A percentile compares a stretch with the other conserved stretches of the same genome.
Conservation (phyloP, 2,113 vertebrate genomes). For the Hippopotamus amphibius region DNA sequence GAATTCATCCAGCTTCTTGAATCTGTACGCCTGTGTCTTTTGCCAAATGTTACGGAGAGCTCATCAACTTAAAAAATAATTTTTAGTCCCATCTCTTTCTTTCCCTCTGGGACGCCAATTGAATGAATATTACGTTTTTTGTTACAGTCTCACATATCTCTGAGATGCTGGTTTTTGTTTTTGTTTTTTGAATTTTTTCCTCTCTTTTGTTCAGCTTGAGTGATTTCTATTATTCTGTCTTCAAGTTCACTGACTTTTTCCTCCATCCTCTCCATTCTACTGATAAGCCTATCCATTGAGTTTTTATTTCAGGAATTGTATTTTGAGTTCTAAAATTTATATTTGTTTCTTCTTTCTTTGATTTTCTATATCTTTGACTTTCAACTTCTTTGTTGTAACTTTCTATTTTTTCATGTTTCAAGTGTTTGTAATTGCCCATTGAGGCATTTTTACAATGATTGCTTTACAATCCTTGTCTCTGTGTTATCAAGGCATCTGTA, state of each 20-base stretch:
- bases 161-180: not conserved
- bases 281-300: not conserved
- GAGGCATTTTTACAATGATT: not conserved
- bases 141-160: not conserved
- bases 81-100: not conserved
- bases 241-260: not conserved
- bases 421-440: not conserved
- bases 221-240: not conserved
- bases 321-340: constrained; percentile 28
- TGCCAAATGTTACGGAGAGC: not conserved
- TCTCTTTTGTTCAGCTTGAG: not conserved
- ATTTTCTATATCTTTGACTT: not conserved
- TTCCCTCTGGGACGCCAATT: not conserved
- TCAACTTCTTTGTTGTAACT: not conserved
- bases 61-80: not conserved
- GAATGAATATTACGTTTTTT: not conserved
- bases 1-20: not conserved
- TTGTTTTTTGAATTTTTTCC: not conserved
- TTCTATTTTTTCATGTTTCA: not conserved
- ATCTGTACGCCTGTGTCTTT: not conserved
- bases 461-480: not conserved
- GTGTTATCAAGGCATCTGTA: not conserved
- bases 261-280: not conserved
- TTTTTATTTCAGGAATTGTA: not conserved
- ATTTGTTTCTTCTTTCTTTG: not conserved